Evolutionary conservation across 2,797 vertebrate genomes (phyloP).

Genomic region (Esox masquinongy): DNA sequence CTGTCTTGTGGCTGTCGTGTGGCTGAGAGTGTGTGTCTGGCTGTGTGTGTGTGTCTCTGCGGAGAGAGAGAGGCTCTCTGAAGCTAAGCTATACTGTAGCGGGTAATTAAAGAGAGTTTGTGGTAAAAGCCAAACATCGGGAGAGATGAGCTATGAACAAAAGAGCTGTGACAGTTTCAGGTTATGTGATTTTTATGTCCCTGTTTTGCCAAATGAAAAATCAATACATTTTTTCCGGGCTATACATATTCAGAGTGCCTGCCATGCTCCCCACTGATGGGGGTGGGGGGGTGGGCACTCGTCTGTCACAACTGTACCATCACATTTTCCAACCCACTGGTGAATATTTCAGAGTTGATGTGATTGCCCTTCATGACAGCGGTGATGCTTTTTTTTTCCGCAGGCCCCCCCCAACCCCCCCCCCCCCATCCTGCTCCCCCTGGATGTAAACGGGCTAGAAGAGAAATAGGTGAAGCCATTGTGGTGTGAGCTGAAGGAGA

Average conservation of each 20-base stretch:
- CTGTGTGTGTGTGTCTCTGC: slow-evolving; percentile 64
- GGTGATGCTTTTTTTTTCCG: slow-evolving; percentile 49
- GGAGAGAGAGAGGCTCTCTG: slow-evolving; percentile 57
- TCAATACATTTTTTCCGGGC: slow-evolving; percentile 98
- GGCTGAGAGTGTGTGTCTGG: slow-evolving; percentile 62
- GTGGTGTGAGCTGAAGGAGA: slow-evolving; percentile 45
- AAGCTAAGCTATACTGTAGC: slow-evolving; percentile 61
- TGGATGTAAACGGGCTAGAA: slow-evolving; percentile 47
- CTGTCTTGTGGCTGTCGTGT: slow-evolving; percentile 71
- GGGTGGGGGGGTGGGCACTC: slow-evolving; percentile 79
- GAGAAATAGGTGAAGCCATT: slow-evolving; percentile 65
- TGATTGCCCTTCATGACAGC: slow-evolving; percentile 93
- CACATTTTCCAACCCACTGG: slow-evolving; percentile 96
- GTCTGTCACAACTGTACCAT: slow-evolving; percentile 92
- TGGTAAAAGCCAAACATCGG: slow-evolving; percentile 78
- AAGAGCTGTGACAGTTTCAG: slow-evolving; percentile 98
- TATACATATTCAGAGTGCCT: slow-evolving; percentile 96
- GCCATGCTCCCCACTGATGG: slow-evolving; percentile 87
- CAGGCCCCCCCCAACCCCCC: slow-evolving; percentile 50
- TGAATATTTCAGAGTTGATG: slow-evolving; percentile 98
- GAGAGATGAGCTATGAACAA: slow-evolving; percentile 98
- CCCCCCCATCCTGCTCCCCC: slow-evolving; percentile 26
- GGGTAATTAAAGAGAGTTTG: slow-evolving; percentile 96
- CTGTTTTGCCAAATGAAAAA: slow-evolving; percentile 91
- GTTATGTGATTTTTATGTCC: slow-evolving; percentile 89